Percentiles rank a stretch among this genome's conserved stretches.
Evolutionary conservation across 2,888 invertebrate genomes (phyloP).

Genomic region (Chymomyza fuscimana): DNA sequence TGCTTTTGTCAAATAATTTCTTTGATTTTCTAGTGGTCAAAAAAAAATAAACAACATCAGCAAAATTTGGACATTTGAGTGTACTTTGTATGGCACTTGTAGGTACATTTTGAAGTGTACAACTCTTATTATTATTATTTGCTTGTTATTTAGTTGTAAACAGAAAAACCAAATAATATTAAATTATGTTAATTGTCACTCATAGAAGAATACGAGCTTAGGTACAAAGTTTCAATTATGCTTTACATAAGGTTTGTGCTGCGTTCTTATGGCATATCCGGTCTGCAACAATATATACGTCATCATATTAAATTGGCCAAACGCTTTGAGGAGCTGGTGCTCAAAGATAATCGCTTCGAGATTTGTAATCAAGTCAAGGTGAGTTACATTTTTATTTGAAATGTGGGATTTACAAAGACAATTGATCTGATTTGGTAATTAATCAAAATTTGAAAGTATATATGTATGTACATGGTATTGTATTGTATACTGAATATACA

Average conservation of each 20-base stretch:
- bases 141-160: conserved; percentile 63
- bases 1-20: conserved; percentile 47
- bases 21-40: conserved; percentile 17
- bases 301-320: conserved; percentile 95
- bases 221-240: conserved; percentile 1
- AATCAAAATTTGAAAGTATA: conserved; percentile 40
- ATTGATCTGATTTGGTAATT: conserved; percentile 28
- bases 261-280: conserved; percentile 94
- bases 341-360: conserved; percentile 92
- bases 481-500: not conserved
- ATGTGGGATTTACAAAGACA: conserved; percentile 11
- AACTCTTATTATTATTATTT: conserved; percentile 45
- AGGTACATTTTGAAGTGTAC: conserved; percentile 7
- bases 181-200: not conserved
- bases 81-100: conserved; percentile 9
- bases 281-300: conserved; percentile 94
- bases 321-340: conserved; percentile 90
- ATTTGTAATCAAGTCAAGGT: conserved; percentile 95
- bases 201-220: not conserved
- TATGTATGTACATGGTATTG: not conserved
- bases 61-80: conserved; percentile 17
- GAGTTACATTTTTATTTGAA: conserved; percentile 68
- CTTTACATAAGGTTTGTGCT: conserved; percentile 86
- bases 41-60: not conserved
- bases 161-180: conserved; percentile 24